A percentile compares a stretch with the other conserved stretches of the same genome.
Conservation (phyloP, 2,888 invertebrate genomes). For the Chloroclystis v-ata region DNA sequence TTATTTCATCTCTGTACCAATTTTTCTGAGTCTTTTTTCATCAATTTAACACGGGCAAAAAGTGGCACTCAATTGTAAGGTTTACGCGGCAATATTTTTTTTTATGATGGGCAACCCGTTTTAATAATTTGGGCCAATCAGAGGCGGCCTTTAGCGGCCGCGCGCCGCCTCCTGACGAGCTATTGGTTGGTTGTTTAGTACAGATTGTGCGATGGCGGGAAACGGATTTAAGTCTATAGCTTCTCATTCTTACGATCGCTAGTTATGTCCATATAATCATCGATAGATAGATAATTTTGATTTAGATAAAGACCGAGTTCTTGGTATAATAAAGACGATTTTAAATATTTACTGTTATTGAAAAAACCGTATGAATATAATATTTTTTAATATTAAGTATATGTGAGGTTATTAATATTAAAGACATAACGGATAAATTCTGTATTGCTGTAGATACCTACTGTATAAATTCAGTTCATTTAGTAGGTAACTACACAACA, state of each 20-base stretch:
- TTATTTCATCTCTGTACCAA: constrained; percentile 70
- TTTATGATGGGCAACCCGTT: constrained; percentile 70
- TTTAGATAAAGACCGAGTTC: too few species aligned
- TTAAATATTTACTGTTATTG: too few species aligned
- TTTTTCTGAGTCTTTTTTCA: constrained; percentile 73
- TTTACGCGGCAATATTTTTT: constrained; percentile 60
- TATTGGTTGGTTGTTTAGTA: constrained; percentile 58
- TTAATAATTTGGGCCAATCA: constrained; percentile 67
- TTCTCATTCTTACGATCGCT: constrained; percentile 69
- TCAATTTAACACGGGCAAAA: constrained; percentile 75
- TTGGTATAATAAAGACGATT: too few species aligned
- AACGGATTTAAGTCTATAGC: constrained; percentile 71
- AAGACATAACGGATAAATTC: too few species aligned
- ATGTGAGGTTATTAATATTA: too few species aligned
- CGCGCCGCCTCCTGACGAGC: constrained; percentile 59
- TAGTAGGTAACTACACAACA: too few species aligned
- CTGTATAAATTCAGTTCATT: too few species aligned
- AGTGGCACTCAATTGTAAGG: constrained; percentile 74
- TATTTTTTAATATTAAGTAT: too few species aligned
- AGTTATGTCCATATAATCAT: constrained; percentile 32
- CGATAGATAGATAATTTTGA: too few species aligned
- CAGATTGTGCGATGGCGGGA: constrained; percentile 75
- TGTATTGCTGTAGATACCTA: too few species aligned
- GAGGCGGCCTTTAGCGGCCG: constrained; percentile 40
- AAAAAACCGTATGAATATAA: too few species aligned